Base-by-base conservation (phyloP, 2,113 vertebrate genomes). In the Anolis carolinensis region DNA sequence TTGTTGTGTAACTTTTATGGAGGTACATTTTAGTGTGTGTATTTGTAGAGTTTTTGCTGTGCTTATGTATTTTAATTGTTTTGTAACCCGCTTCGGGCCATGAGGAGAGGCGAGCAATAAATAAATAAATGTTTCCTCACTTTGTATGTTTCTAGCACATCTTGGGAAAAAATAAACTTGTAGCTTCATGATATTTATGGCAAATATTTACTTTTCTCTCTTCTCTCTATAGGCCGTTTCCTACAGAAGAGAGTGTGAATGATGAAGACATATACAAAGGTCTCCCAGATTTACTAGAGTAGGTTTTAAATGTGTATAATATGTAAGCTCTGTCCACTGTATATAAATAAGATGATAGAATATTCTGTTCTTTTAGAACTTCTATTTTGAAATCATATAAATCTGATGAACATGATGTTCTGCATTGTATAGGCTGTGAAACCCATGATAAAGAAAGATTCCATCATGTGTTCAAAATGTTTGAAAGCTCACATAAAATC, bases 271-370 rank as follows among this genome's bases (percentile, higher is more conserved):
- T 99, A 93, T 99, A 99, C 95, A 99, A 99, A 96, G 93, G 97
- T 92, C 96, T 99, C 91, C 98, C 98, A 85, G 98, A 99, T 92
- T 96, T 99, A 75, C 98, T 99, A 90, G 98, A 99, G 98, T 99
- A 97, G 0, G 98, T 97, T 87, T 62, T 88, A 79, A 23, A 39
- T 77, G 84, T 67, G 16, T 87, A 13, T 55, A 79, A 65, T 83
- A 36, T 84, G n/a, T 50, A 80, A 75, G n/a, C 27, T 73, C 59
- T 86, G 79, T 83, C 5, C 21, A 2, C 75, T 87, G 2, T 11
- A 2, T 77, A 76, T 83, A 27, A 70, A 27, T 71, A 8, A n/a
- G 71, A 2, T 18, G 79, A 50, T 27, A 30, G 55, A 82, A 74
- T 2, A 16, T 8, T 27, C 0, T 2, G 0, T 27, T 89, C 81